Conservation (phyloP, 2,113 vertebrate genomes). For the Rhipidura dahli region DNA sequence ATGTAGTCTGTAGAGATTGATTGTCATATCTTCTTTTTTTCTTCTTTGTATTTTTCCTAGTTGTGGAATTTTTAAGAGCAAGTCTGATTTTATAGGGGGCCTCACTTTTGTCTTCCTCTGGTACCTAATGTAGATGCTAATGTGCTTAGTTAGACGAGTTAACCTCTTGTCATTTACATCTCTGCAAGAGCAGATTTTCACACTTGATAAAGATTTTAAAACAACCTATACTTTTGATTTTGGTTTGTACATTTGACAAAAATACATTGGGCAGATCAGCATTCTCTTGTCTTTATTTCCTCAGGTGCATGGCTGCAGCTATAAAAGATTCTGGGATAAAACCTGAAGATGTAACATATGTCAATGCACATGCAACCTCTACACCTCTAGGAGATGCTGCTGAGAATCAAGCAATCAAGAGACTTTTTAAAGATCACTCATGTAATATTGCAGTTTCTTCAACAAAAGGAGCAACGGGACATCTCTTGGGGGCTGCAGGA, state of each 20-base stretch:
- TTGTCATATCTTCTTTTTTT: neutral
- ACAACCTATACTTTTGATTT: neutral
- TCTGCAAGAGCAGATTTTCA: neutral
- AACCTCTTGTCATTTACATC: neutral
- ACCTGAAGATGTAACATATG: conserved; percentile 82
- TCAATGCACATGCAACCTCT: conserved; percentile 96
- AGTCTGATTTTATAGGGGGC: neutral
- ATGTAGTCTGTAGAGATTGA: neutral
- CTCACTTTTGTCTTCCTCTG: neutral
- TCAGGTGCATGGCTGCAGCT: conserved; percentile 92
- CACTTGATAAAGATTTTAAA: neutral
- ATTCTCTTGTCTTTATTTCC: neutral
- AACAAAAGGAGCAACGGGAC: conserved; percentile 94
- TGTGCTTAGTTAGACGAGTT: neutral
- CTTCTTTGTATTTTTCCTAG: neutral
- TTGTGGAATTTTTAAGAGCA: neutral
- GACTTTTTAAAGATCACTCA: conserved; percentile 80
- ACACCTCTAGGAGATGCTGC: conserved; percentile 93
- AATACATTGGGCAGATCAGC: neutral
- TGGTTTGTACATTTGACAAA: neutral
- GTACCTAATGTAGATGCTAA: neutral
- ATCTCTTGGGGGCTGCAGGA: conserved; percentile 92
- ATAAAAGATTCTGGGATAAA: conserved; percentile 80
- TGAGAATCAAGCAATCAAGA: conserved; percentile 91
- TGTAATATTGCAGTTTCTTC: conserved; percentile 85